phyloP scores from a whole-genome alignment of 2,888 invertebrate species.

The Spisula solida region DNA sequence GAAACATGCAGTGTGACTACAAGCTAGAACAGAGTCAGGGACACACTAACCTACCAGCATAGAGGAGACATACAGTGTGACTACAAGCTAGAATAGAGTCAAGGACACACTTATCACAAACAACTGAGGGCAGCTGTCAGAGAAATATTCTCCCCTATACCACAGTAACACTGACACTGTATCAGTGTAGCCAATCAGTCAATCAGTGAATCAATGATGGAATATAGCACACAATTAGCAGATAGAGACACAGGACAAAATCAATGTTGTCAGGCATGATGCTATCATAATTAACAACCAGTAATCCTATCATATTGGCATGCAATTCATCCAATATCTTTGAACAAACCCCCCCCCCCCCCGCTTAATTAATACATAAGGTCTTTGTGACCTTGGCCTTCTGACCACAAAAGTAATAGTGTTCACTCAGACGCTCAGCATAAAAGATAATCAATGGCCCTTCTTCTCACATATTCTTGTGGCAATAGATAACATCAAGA shows the following conservation, averaged over 20 bases:
- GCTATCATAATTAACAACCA: neutral
- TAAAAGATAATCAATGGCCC: too few species aligned
- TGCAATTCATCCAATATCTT: neutral
- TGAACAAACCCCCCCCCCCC: too few species aligned
- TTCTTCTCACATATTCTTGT: too few species aligned
- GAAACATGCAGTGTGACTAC: too few species aligned
- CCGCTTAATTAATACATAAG: too few species aligned
- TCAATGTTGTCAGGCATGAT: constrained; percentile 12
- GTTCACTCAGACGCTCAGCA: too few species aligned
- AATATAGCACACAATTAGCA: neutral
- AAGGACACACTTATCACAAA: neutral
- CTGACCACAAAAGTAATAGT: too few species aligned
- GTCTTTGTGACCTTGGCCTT: too few species aligned
- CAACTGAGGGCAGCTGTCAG: neutral
- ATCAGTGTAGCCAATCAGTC: neutral
- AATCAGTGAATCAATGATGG: neutral
- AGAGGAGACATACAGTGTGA: too few species aligned
- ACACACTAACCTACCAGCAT: too few species aligned
- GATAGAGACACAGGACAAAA: neutral
- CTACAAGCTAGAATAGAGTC: too few species aligned
- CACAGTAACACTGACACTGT: neutral
- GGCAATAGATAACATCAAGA: neutral
- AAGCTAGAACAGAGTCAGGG: too few species aligned
- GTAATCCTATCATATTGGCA: neutral
- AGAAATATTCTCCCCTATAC: neutral